Evolutionary conservation across 2,888 invertebrate genomes (phyloP).

Genomic region (Endotricha flammealis): DNA sequence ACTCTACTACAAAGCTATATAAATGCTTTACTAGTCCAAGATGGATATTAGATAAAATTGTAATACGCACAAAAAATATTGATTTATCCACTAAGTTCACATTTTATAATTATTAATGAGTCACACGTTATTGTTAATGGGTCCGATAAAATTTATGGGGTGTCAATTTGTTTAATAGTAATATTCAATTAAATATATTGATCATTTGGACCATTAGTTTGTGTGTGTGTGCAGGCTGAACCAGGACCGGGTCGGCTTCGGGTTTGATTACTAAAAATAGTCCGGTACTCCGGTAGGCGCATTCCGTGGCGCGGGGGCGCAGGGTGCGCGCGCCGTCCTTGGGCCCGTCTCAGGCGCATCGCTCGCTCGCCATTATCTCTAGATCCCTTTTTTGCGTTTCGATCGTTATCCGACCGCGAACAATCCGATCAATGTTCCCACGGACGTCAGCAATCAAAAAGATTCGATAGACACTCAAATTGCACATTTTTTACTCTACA

Average conservation of each 20-base stretch:
- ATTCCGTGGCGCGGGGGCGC: constrained; percentile 43
- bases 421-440: constrained; percentile 65
- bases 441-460: constrained; percentile 55
- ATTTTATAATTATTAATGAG: too few species aligned
- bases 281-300: constrained; percentile 56
- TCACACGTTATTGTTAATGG: too few species aligned
- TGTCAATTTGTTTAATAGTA: constrained; percentile 28
- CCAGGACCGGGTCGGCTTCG: constrained; percentile 47
- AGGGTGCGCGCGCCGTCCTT: constrained; percentile 52
- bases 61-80: too few species aligned
- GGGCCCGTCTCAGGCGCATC: constrained; percentile 44
- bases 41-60: too few species aligned
- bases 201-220: constrained; percentile 48
- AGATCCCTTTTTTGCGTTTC: constrained; percentile 72
- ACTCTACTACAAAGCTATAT: too few species aligned
- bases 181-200: constrained; percentile 23
- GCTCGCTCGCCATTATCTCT: constrained; percentile 58
- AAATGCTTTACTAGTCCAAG: too few species aligned
- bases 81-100: too few species aligned
- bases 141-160: not conserved
- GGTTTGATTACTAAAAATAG: constrained; percentile 73
- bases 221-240: constrained; percentile 30
- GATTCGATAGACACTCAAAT: constrained; percentile 56
- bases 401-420: constrained; percentile 72
- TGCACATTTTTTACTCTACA: constrained; percentile 55